Conservation (phyloP, 2,888 invertebrate species). For the Cataglyphis altisquamis region DNA sequence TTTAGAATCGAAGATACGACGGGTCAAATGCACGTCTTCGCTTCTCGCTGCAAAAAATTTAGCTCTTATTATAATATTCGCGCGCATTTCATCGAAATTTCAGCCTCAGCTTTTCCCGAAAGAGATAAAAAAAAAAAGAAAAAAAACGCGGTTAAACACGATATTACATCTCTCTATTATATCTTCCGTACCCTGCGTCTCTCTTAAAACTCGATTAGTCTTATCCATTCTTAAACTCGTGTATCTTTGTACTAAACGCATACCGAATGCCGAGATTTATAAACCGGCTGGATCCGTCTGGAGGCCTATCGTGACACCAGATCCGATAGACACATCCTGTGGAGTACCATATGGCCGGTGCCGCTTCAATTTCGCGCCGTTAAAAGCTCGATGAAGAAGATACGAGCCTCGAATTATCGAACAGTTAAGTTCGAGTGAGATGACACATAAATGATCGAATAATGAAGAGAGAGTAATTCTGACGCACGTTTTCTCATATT, state of each 20-base stretch:
- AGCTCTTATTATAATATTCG: conserved; percentile 53
- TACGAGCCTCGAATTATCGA: not conserved
- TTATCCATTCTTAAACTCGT: conserved; percentile 68
- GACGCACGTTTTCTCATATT: not conserved
- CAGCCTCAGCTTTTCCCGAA: conserved; percentile 38
- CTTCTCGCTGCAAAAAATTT: not conserved
- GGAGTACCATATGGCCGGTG: conserved; percentile 50
- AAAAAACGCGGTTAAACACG: conserved; percentile 62
- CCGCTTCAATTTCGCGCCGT: conserved; percentile 52
- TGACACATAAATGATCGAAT: too few relatives aligned
- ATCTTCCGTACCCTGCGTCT: conserved; percentile 48
- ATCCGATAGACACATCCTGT: conserved; percentile 11
- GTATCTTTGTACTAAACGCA: conserved; percentile 81
- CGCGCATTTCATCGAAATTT: conserved; percentile 61
- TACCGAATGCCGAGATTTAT: conserved; percentile 74
- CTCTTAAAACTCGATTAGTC: conserved; percentile 58
- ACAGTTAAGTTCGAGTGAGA: not conserved
- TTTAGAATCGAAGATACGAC: not conserved
- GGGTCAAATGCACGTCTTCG: not conserved
- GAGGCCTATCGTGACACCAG: conserved; percentile 19
- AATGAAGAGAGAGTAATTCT: conserved; percentile 1
- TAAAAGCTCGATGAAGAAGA: not conserved
- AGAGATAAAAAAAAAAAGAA: conserved; percentile 48
- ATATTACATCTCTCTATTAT: conserved; percentile 59
- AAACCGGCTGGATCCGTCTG: conserved; percentile 33